These are phyloP conservation scores for Paratrypauchen microcephalus DNA, from an alignment of 2,797 vertebrate species.

Conservation along the genomic window DNA sequence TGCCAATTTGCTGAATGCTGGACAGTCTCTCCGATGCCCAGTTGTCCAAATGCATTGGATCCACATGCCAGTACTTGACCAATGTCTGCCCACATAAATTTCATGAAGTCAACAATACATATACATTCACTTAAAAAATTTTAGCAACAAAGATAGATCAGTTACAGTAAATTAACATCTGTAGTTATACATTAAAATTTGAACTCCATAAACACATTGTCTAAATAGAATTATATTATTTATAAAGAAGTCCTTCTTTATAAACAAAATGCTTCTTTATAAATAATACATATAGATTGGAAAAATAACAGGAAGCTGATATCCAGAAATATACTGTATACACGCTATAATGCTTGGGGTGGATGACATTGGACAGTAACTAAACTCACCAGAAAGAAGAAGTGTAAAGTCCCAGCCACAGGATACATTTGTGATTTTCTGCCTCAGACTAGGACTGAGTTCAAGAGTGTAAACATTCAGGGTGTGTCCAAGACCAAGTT, in stretches of 20 bases:
- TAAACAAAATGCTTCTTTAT: too few relatives aligned
- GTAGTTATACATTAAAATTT: background rate
- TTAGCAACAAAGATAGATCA: too few relatives aligned
- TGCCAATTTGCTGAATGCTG: conserved; percentile 71
- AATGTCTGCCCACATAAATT: conserved; percentile 56
- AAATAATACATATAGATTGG: too few relatives aligned
- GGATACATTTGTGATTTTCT: conserved; percentile 78
- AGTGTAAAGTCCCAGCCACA: conserved; percentile 97
- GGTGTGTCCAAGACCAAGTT: conserved; percentile 85
- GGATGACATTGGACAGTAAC: background rate
- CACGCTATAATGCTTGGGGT: background rate
- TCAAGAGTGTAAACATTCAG: conserved; percentile 77
- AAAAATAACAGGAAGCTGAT: too few relatives aligned
- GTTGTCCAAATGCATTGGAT: conserved; percentile 89
- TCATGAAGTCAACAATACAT: background rate
- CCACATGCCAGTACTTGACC: conserved; percentile 85
- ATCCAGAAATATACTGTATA: background rate
- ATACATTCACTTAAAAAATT: too few relatives aligned
- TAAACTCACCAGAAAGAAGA: conserved; percentile 81
- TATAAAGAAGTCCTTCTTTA: background rate
- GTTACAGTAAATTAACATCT: background rate
- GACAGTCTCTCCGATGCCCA: conserved; percentile 78
- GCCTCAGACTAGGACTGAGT: conserved; percentile 70
- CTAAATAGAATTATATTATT: background rate
- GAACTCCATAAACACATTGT: background rate